Base-by-base conservation (phyloP, 1,140 invertebrate species). In the Leptinotarsa texana region DNA sequence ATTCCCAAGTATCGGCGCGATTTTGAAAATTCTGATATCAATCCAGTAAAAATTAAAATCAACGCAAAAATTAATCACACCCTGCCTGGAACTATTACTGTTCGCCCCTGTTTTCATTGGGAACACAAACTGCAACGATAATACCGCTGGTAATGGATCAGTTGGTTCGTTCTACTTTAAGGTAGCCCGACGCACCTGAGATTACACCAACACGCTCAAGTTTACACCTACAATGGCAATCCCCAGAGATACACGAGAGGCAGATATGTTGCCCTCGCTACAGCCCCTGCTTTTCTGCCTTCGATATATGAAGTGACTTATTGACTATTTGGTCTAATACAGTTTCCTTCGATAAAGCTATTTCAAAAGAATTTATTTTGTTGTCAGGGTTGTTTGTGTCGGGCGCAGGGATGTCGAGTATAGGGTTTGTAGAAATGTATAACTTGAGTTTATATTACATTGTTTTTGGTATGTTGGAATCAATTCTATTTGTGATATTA, bases 121-220 rank as follows among this genome's bases (percentile, higher is more conserved):
- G 17, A 3, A 42, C 65, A 67, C 65, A 67, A 42, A 67, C 65
- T 67, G 6, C 65, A 27, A 74, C 48, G 77, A 78, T 78, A 78
- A 78, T 75, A 73, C 48, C 63, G 62, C 42, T 24, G 49, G 77
- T 77, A 77, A 77, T 78, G 74, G 71, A 74, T 76, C 74, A 75
- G 76, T 72, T 72, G 68, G 77, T 74, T 73, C 48, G 77, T 74
- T 76, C 75, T 75, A 78, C 77, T 78, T 78, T 78, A 78, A 78
- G 72, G 69, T 68, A 72, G 69, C 51, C 47, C 57, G 72, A 74
- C 75, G 69, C 77, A 78, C 77, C 77, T 78, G 77, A 63, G 75
- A 77, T 77, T 70, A 51, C 63, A 33, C 66, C 48, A 57, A 57
- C 57, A 42, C 21, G 65, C 48, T 63, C 57, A 22, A 76, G 75